A percentile compares a stretch with the other conserved stretches of the same genome.
These are phyloP conservation scores for Apeltes quadracus DNA, from an alignment of 2,113 vertebrate species.

Conservation along the genomic window DNA sequence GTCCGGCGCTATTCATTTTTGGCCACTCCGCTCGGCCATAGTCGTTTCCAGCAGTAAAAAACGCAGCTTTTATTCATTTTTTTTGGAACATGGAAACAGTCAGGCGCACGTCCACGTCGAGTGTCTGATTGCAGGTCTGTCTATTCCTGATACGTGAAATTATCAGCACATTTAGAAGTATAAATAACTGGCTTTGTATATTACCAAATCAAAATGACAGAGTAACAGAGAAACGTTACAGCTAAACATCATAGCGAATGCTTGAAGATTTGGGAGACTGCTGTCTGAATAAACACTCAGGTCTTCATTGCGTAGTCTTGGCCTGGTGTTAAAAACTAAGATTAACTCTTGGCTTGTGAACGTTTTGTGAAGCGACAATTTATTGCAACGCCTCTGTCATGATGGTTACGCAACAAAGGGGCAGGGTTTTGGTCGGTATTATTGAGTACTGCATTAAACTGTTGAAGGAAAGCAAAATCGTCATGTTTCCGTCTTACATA, in stretches of 20 bases:
- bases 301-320: not conserved
- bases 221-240: not conserved
- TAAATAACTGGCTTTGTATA: too few relatives aligned
- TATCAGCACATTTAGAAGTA: too few relatives aligned
- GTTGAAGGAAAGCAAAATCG: not conserved
- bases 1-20: too few relatives aligned
- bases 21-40: too few relatives aligned
- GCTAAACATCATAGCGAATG: not conserved
- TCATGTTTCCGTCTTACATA: constrained; percentile 9
- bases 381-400: not conserved
- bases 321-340: not conserved
- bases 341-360: not conserved
- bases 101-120: not conserved
- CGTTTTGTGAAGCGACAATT: not conserved
- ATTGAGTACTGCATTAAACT: constrained; percentile 11
- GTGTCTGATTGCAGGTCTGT: too few relatives aligned
- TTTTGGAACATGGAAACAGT: not conserved
- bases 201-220: too few relatives aligned
- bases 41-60: not conserved
- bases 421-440: not conserved
- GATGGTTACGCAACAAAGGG: not conserved
- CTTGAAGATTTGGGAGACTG: not conserved
- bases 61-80: not conserved
- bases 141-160: too few relatives aligned
- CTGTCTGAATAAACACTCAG: not conserved